These are phyloP conservation scores for Sylvia borin DNA, from an alignment of 2,797 vertebrate species.

Conservation along the genomic window DNA sequence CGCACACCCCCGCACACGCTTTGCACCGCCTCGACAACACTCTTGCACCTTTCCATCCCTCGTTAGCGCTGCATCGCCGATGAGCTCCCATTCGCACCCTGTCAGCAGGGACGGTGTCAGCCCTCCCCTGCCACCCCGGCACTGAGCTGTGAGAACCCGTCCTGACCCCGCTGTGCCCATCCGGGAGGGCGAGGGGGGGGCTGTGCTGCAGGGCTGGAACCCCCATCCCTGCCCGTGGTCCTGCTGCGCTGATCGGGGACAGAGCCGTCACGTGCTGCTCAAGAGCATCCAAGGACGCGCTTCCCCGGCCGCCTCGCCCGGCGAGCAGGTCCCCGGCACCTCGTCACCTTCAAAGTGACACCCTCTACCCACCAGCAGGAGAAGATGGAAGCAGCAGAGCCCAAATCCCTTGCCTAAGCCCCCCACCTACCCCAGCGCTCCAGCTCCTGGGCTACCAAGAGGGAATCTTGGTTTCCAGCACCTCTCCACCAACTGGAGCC, in stretches of 20 bases:
- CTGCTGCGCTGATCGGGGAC: not conserved
- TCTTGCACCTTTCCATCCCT: conserved; percentile 47
- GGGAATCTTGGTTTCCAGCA: not conserved
- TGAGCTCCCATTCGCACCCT: conserved; percentile 25
- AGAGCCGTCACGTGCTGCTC: conserved; percentile 33
- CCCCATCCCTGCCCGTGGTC: not conserved
- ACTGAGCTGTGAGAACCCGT: not conserved
- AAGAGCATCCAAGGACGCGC: conserved; percentile 67
- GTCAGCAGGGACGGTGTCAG: not conserved
- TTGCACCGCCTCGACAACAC: not conserved
- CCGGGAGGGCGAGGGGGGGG: not conserved
- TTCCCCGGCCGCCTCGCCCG: not conserved
- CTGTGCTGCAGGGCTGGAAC: not conserved
- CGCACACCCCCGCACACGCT: not conserved
- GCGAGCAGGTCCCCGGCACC: not conserved
- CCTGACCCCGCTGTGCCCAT: not conserved
- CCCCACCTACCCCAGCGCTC: not conserved
- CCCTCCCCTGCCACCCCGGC: not conserved
- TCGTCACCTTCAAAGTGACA: not conserved
- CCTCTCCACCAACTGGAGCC: not conserved
- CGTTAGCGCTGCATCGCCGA: conserved; percentile 30
- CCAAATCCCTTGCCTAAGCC: not conserved
- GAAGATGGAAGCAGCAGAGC: not conserved
- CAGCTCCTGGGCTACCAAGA: not conserved
- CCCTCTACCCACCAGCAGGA: not conserved